A percentile compares a stretch with the other conserved stretches of the same genome.
These are phyloP conservation scores for Arrhopalites spinosus DNA, from an alignment of 2,888 invertebrate genomes.

Conservation along the genomic window DNA sequence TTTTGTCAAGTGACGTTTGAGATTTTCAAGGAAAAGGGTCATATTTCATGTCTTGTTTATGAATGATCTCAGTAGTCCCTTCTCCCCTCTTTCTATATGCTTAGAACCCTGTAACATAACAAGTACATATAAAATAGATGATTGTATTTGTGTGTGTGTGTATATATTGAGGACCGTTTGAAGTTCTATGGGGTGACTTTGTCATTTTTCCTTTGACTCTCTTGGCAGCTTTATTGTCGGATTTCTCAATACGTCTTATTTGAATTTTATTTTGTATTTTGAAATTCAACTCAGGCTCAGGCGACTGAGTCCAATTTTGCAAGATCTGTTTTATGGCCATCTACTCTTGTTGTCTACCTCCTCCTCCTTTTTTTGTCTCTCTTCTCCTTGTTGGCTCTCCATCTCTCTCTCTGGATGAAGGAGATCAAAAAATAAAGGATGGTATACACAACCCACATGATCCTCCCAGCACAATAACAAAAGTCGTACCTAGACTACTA, in stretches of 20 bases:
- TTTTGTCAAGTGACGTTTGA: slow-evolving; percentile 26
- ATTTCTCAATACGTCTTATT: slow-evolving; percentile 34
- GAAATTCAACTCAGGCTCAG: slow-evolving; percentile 21
- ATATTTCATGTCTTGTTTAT: slow-evolving; percentile 33
- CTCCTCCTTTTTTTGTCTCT: slow-evolving; percentile 6
- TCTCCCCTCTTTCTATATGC: not conserved
- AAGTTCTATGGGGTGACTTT: slow-evolving; percentile 28
- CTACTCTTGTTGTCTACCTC: not conserved
- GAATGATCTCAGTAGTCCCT: slow-evolving; percentile 25
- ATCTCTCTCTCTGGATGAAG: slow-evolving; percentile 12
- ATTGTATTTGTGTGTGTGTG: slow-evolving; percentile 23
- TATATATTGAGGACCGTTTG: slow-evolving; percentile 35
- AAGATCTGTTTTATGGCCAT: slow-evolving; percentile 36
- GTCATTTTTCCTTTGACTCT: slow-evolving; percentile 17
- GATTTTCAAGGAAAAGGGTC: slow-evolving; percentile 19
- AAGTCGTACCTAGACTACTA: too few species aligned
- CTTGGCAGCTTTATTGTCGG: slow-evolving; percentile 35
- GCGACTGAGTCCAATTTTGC: slow-evolving; percentile 35
- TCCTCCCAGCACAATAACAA: slow-evolving; percentile 23
- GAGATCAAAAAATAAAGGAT: slow-evolving; percentile 23
- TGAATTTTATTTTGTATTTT: slow-evolving; percentile 37
- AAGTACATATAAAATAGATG: not conserved
- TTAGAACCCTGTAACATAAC: not conserved
- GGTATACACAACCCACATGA: not conserved
- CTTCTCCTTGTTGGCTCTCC: not conserved